Evolutionary conservation across 2,888 invertebrate species (phyloP), one percentile per base, ranked within the genome.

Genomic region (Trissolcus brochymenae): DNA sequence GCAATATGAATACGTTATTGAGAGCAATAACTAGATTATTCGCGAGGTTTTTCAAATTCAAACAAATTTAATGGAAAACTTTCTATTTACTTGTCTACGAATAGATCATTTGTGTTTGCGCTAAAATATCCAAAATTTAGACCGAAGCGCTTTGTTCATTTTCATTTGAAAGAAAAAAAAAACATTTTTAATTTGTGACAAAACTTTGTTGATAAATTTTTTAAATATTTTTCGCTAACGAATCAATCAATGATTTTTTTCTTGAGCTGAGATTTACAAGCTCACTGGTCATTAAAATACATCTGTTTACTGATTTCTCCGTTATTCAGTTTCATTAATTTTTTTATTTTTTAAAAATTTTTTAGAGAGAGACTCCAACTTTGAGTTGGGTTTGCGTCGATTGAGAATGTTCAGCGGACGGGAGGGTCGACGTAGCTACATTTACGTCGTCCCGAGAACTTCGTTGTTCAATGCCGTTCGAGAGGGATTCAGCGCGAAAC

Each of bases 391-490:
- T 80, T n/a, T n/a, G n/a, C n/a, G n/a, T n/a, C 78, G 79, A 80
- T 66, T 66, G 75, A 73, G 74, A 77, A 50, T 70, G 71, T 75
- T 79, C 60, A 78, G 78, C 79, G 79, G 78, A 81, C 80, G 81
- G 81, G 81, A 80, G 76, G 81, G 76, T 79, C 79, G 78, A 80
- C 80, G 80, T 77, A 76, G 16, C 59, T 78, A 76, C 67, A 57
- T 75, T 46, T 68, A 70, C 80, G 79, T 79, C 79, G 79, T 81
- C 81, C 81, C 81, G 81, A 81, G 81, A 82, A 82, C 80, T 79
- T 80, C 72, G 77, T 76, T 80, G 74, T 68, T 65, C 65, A 50
- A 71, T 71, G 74, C 59, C 66, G 66, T 67, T 67, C 62, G 64
- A 54, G 49, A 53, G 60, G 53, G 14, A 46, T 49, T 40, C 7